phyloP scores from a whole-genome alignment of 2,888 invertebrate genomes.

The Ormyrus thymus region DNA sequence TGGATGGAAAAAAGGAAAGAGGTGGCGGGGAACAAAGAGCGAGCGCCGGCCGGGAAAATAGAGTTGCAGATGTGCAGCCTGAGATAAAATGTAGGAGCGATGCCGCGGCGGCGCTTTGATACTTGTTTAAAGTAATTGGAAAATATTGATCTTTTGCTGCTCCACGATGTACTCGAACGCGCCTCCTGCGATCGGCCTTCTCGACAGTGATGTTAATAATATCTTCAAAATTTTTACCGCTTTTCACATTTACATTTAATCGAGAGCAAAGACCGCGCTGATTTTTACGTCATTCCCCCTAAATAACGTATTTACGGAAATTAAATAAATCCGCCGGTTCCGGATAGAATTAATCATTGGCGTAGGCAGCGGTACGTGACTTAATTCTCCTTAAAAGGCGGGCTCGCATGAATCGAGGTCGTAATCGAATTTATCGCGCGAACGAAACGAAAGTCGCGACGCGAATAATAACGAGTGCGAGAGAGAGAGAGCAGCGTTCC shows the following conservation, averaged over 20 bases:
- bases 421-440: slow-evolving; percentile 49
- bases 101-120: no score
- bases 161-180: neutral
- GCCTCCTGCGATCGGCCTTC: no score
- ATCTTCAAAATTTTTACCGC: no score
- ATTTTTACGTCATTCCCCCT: neutral
- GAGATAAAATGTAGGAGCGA: no score
- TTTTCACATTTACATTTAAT: no score
- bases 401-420: slow-evolving; percentile 11
- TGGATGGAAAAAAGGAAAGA: no score
- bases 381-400: slow-evolving; percentile 18
- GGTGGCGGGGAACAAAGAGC: no score
- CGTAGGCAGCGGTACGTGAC: slow-evolving; percentile 37
- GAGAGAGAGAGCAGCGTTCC: neutral
- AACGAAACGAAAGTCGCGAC: slow-evolving; percentile 33
- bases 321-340: slow-evolving; percentile 41
- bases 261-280: no score
- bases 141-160: neutral
- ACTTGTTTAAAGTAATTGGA: neutral
- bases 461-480: slow-evolving; percentile 46
- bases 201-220: no score
- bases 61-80: no score
- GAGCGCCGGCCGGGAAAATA: no score
- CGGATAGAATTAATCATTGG: slow-evolving; percentile 36
- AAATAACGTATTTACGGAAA: slow-evolving; percentile 46